These are phyloP conservation scores for Sturmia bella DNA, from an alignment of 2,888 invertebrate species.

Conservation along the genomic window DNA sequence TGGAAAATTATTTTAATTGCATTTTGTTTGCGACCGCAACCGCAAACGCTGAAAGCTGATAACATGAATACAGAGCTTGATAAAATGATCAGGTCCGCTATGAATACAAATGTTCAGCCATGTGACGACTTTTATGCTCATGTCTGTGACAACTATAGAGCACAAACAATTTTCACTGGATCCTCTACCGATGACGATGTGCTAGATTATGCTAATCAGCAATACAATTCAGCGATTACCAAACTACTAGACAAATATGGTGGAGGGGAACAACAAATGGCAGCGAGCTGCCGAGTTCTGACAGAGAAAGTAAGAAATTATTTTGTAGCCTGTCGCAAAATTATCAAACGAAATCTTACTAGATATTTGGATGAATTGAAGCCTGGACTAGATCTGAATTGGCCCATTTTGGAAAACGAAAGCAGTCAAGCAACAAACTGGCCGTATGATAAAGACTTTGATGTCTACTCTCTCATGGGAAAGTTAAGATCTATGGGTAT, in stretches of 20 bases:
- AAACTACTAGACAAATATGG: conserved; percentile 59
- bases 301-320: conserved; percentile 70
- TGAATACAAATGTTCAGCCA: conserved; percentile 69
- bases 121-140: conserved; percentile 76
- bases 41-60: too few relatives aligned
- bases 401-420: conserved; percentile 72
- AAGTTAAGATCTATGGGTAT: conserved; percentile 74
- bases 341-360: conserved; percentile 38
- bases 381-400: conserved; percentile 72
- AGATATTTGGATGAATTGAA: conserved; percentile 74
- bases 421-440: conserved; percentile 58
- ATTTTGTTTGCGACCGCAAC: too few relatives aligned
- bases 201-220: conserved; percentile 73
- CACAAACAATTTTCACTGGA: conserved; percentile 64
- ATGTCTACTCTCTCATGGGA: conserved; percentile 72
- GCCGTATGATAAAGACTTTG: conserved; percentile 53
- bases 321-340: conserved; percentile 73
- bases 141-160: conserved; percentile 76
- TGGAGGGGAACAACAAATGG: neutral
- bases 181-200: conserved; percentile 71
- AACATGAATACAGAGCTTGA: too few relatives aligned
- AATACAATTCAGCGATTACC: conserved; percentile 73
- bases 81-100: conserved; percentile 51
- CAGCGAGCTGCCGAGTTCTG: conserved; percentile 1
- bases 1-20: too few relatives aligned